Conservation (phyloP, 2,797 vertebrate genomes). For the Rhinogobio ventralis region DNA sequence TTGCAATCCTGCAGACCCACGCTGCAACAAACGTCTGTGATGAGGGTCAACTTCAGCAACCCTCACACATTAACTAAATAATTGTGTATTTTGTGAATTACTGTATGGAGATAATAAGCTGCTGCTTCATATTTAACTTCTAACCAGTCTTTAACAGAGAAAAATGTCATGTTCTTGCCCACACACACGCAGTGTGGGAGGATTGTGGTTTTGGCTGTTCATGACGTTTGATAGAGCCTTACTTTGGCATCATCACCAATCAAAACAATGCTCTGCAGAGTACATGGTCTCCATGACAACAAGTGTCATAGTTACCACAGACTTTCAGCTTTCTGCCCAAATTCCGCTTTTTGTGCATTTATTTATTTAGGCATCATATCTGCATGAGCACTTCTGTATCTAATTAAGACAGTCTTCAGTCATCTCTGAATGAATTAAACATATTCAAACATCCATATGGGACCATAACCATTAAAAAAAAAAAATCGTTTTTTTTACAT, state of each 20-base stretch:
- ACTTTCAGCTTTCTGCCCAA: constrained; percentile 46
- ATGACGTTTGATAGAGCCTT: constrained; percentile 48
- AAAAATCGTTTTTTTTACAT: neutral
- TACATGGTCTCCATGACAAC: constrained; percentile 48
- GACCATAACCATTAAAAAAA: too few species aligned
- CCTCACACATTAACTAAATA: neutral
- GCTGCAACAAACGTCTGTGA: neutral
- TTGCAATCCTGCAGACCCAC: neutral
- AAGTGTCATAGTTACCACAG: constrained; percentile 50
- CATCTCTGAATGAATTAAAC: neutral
- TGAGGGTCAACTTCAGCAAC: neutral
- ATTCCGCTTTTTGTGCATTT: constrained; percentile 39
- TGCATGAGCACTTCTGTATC: constrained; percentile 1
- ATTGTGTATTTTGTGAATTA: constrained; percentile 29
- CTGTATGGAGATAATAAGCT: constrained; percentile 1
- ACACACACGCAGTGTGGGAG: constrained; percentile 52
- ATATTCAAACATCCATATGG: neutral
- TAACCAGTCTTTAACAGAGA: constrained; percentile 34
- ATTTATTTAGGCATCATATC: constrained; percentile 18
- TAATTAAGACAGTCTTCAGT: neutral
- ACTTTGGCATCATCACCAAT: constrained; percentile 54
- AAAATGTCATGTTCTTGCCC: constrained; percentile 48
- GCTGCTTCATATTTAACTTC: constrained; percentile 41
- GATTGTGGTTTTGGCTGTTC: constrained; percentile 52
- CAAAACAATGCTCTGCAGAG: constrained; percentile 53